Conservation (phyloP, 1,140 invertebrate species). For the Lepidurus couesii region DNA sequence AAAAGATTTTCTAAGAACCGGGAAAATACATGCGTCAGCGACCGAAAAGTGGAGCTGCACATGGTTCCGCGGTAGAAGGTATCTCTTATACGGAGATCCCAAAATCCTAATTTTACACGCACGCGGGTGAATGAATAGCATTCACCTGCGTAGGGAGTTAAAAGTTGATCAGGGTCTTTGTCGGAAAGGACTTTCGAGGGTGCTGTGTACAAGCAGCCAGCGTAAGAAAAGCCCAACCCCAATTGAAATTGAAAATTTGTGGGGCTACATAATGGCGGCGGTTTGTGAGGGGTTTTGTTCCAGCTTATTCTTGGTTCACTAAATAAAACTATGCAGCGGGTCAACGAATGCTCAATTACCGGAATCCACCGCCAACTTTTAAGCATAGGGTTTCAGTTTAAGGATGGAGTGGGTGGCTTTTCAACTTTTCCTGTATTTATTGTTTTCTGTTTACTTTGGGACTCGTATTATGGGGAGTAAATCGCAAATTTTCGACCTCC, state of each 20-base stretch:
- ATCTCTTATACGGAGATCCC: background rate
- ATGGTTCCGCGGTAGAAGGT: background rate
- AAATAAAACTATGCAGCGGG: background rate
- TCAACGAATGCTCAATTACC: slow-evolving; percentile 6
- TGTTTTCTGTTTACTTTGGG: background rate
- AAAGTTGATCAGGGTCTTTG: background rate
- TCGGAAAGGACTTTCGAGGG: background rate
- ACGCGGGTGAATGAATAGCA: slow-evolving; percentile 18
- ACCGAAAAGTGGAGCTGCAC: background rate
- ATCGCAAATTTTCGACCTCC: background rate
- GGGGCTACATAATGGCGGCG: background rate
- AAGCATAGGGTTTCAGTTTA: background rate
- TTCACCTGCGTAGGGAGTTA: background rate
- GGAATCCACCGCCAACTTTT: background rate
- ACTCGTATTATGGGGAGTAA: too few species aligned
- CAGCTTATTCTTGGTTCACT: slow-evolving; percentile 15
- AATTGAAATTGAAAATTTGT: background rate
- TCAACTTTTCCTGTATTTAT: background rate
- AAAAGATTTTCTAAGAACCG: too few species aligned
- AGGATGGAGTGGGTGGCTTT: background rate
- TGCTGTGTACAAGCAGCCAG: background rate
- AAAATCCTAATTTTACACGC: slow-evolving; percentile 22
- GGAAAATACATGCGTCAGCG: too few species aligned
- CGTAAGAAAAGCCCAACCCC: background rate
- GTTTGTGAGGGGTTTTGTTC: background rate